phyloP scores from a whole-genome alignment of 2,797 vertebrate species.

The Pantherophis vulpinus region DNA sequence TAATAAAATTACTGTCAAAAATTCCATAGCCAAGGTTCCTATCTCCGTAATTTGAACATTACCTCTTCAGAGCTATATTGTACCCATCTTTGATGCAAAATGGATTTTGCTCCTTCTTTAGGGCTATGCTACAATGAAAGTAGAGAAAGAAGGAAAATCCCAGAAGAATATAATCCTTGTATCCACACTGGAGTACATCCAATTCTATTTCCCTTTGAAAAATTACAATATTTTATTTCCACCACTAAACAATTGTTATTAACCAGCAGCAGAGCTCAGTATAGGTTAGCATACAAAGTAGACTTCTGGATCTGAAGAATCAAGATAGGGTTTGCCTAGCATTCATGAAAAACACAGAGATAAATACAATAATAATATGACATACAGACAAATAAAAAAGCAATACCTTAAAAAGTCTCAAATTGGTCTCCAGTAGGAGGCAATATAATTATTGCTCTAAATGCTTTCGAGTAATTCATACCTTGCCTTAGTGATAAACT shows the following conservation, averaged over 20 bases:
- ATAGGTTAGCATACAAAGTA: background rate
- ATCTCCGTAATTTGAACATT: background rate
- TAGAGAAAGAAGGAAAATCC: background rate
- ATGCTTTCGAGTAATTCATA: constrained; percentile 61
- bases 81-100: background rate
- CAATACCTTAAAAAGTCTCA: background rate
- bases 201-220: background rate
- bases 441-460: background rate
- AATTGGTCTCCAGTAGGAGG: background rate
- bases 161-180: background rate
- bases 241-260: background rate
- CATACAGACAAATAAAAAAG: background rate
- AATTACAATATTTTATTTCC: background rate
- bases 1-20: constrained; percentile 23
- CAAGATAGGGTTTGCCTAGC: background rate
- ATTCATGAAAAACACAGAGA: background rate
- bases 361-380: background rate
- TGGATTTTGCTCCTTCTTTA: background rate
- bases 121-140: background rate
- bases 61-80: constrained; percentile 10
- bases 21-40: background rate
- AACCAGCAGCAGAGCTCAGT: background rate
- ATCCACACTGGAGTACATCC: background rate
- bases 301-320: background rate
- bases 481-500: constrained; percentile 88